phyloP scores from a whole-genome alignment of 1,140 invertebrate species.

The Trypoxylus dichotomus region DNA sequence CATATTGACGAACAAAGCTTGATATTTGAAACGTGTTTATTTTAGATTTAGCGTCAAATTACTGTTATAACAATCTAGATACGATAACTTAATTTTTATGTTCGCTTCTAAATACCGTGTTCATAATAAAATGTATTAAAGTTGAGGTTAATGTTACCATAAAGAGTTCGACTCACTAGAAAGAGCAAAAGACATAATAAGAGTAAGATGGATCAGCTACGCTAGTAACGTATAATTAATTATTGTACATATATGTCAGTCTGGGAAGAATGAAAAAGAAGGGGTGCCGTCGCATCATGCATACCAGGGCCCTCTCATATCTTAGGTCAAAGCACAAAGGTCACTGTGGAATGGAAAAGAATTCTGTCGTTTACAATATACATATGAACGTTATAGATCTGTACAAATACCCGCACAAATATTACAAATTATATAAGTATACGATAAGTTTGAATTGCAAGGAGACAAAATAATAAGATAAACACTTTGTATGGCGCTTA shows the following conservation, averaged over 20 bases:
- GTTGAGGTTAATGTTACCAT: conserved; percentile 4
- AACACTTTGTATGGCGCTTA: no score
- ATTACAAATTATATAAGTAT: no score
- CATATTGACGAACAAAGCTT: neutral
- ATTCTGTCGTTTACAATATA: neutral
- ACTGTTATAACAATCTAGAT: neutral
- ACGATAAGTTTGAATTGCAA: no score
- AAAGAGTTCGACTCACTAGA: neutral
- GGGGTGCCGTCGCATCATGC: neutral
- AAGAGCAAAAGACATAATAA: neutral
- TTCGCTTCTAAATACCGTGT: neutral
- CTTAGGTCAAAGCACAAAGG: neutral
- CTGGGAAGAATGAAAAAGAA: neutral
- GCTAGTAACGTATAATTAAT: conserved; percentile 5
- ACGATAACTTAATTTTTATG: neutral
- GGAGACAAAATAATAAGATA: no score
- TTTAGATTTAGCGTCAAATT: conserved; percentile 18
- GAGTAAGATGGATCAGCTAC: neutral
- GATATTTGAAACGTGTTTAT: neutral
- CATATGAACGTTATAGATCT: no score
- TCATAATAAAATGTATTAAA: neutral
- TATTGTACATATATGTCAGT: conserved; percentile 7
- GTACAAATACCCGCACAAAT: no score
- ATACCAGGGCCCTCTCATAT: neutral
- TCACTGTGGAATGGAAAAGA: neutral